A percentile compares a stretch with the other conserved stretches of the same genome.
These are phyloP conservation scores for Scaptomyza parva DNA, from an alignment of 2,888 invertebrate genomes.

Conservation along the genomic window DNA sequence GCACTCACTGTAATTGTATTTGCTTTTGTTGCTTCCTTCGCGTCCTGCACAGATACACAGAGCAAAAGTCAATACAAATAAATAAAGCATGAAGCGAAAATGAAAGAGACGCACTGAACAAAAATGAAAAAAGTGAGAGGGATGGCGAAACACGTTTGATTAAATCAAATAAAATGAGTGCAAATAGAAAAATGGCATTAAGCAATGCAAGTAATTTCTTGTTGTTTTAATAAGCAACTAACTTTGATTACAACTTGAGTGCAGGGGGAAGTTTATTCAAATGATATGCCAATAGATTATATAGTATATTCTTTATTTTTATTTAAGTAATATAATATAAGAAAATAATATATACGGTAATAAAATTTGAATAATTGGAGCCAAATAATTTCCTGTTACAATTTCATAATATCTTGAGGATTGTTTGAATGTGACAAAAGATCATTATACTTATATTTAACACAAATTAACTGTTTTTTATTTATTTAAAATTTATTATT, in stretches of 20 bases:
- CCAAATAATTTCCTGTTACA: too few species aligned
- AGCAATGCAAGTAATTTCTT: slow-evolving; percentile 57
- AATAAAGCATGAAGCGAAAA: slow-evolving; percentile 60
- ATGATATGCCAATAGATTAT: slow-evolving; percentile 6
- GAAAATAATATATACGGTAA: too few species aligned
- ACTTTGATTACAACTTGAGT: slow-evolving; percentile 40
- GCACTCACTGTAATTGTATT: slow-evolving; percentile 77
- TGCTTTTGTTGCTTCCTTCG: slow-evolving; percentile 71
- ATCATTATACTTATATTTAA: too few species aligned
- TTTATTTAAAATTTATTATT: not conserved
- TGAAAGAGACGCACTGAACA: slow-evolving; percentile 28
- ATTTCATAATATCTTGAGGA: too few species aligned
- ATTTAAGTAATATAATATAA: too few species aligned
- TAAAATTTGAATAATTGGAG: too few species aligned
- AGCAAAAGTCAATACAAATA: slow-evolving; percentile 73
- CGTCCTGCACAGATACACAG: slow-evolving; percentile 51
- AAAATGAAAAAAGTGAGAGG: slow-evolving; percentile 7
- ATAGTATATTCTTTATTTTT: too few species aligned
- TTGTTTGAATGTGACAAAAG: too few species aligned
- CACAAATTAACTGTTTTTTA: not conserved
- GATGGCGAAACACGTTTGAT: slow-evolving; percentile 54
- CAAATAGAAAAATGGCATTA: slow-evolving; percentile 71
- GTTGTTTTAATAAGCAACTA: slow-evolving; percentile 42
- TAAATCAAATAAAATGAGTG: slow-evolving; percentile 69
- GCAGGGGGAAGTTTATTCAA: slow-evolving; percentile 7